Percentiles rank a stretch among this genome's conserved stretches.
These are phyloP conservation scores for Pomacea canaliculata DNA, from an alignment of 2,888 invertebrate species.

Conservation along the genomic window DNA sequence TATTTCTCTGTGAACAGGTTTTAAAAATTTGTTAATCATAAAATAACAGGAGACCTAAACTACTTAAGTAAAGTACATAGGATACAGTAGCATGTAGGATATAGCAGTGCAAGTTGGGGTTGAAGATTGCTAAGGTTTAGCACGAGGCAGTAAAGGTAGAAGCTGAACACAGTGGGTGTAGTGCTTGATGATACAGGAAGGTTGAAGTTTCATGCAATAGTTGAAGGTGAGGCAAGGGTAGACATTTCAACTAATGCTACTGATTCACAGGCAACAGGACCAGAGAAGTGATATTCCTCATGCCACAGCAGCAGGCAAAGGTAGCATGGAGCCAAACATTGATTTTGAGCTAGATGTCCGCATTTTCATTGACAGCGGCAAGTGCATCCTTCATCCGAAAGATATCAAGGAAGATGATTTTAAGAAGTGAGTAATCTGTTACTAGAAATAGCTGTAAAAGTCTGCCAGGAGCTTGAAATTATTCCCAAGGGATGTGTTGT, in stretches of 20 bases:
- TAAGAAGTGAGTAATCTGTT: slow-evolving; percentile 41
- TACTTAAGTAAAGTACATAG: too few species aligned
- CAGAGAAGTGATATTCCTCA: slow-evolving; percentile 21
- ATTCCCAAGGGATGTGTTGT: too few species aligned
- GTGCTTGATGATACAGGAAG: slow-evolving; percentile 1
- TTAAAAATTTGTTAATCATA: too few species aligned
- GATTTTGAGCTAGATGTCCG: slow-evolving; percentile 97
- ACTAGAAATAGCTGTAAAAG: too few species aligned
- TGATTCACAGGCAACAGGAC: slow-evolving; percentile 8
- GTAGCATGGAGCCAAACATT: slow-evolving; percentile 77
- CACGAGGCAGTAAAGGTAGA: neutral
- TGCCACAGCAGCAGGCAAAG: slow-evolving; percentile 14
- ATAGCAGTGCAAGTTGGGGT: too few species aligned
- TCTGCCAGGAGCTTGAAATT: too few species aligned
- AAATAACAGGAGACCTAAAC: too few species aligned
- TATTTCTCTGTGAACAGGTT: too few species aligned
- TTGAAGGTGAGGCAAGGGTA: too few species aligned
- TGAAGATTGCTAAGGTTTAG: too few species aligned
- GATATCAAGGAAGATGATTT: slow-evolving; percentile 56
- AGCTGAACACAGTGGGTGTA: neutral
- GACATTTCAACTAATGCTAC: too few species aligned
- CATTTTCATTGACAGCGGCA: slow-evolving; percentile 95
- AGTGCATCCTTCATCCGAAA: slow-evolving; percentile 92
- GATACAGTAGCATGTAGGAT: too few species aligned
- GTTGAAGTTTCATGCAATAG: neutral